Evolutionary conservation across 2,888 invertebrate species (phyloP), one percentile per base, ranked within the genome.

Genomic region (Drosophila macrospina): DNA sequence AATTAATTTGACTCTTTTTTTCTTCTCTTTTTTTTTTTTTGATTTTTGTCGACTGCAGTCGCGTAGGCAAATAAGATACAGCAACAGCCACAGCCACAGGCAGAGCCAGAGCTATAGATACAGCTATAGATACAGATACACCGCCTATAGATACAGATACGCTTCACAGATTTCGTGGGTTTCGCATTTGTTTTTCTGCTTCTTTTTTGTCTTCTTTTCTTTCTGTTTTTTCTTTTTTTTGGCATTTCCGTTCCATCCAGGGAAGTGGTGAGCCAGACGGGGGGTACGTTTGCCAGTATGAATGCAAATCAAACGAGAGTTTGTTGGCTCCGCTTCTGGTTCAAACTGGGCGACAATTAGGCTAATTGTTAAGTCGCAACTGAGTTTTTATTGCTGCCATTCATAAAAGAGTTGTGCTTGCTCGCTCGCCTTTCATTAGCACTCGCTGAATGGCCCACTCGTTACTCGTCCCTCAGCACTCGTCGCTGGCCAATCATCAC

Each of bases 51-150:
- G 59, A 50, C 44, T 50, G 60, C 60, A 72, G 77, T 45, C 56
- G 86, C 86, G 80, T 80, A 83, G 80, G 80, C 83, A 82, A 86
- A 80, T 68, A 65, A 86, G 86, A 82, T 80, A 80, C 86, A 70
- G 64, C 52, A 41, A 68, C 57, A 41, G 20, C 20, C 3, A 20
- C 3, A 70, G 64, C 52, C 41, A 68, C 57, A 41, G 32, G 10
- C 3, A 20, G 1, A 20, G 20, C 16, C n/a, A n/a, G n/a, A n/a
- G n/a, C 50, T 54, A 57, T 26, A 69, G 34, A 67, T 39, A 77
- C 62, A 57, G 76, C n/a, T n/a, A n/a, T n/a, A n/a, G n/a, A n/a
- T n/a, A n/a, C n/a, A 70, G 63, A 57, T 45, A 67, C 56, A 41
- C 42, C 13, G 20, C 15, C 50, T 54, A 57, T 28, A 70, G 34